Evolutionary conservation across 2,888 invertebrate species (phyloP), one percentile per base, ranked within the genome.

Genomic region (Hemistola chrysoprasaria): DNA sequence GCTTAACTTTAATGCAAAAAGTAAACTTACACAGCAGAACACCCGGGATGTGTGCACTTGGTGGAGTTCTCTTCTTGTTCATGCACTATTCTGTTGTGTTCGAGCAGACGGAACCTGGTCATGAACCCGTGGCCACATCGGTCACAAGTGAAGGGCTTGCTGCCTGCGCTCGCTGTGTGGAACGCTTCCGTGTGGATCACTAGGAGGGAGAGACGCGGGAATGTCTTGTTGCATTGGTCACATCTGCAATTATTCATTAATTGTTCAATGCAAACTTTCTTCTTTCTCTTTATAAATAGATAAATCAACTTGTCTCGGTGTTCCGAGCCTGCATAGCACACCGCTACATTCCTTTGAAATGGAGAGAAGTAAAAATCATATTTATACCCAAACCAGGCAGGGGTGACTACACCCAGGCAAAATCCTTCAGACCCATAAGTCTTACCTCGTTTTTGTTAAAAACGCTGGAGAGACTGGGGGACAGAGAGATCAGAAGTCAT

Each of bases 141-240:
- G 22, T 47, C 42, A 48, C 81, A 82, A 2, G 49, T 38, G 51
- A 69, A 75, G 0, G 90, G 90, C 62, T 85, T 58, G 33, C 55
- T 62, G 0, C 23, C 32, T 1, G 49, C 8, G 22, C 42, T 53
- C 10, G 50, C 56, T 0, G 62, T 53, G 58, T 90, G 90, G 61
- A 83, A 89, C 0, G 82, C 81, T 43, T 87, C 75, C 36, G 87
- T 80, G 65, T 92, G 92, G 0, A 84, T 75, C 47, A 90, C 90
- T 20, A 92, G 74, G 53, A 89, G 71, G 1, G 90, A 90, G 35
- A 90, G 84, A 0, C 91, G 82, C 24, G 86, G 77, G 62, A 91
- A 92, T 1, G 84, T 71, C 56, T 90, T 89, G 11, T 72, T 69
- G 65, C 92, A 92, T 27, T 83, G 76, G 25, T 88, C 82, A 62